Percentiles rank a stretch among this genome's conserved stretches.
These are phyloP conservation scores for Flabesymbios commensalis DNA, from an alignment of 2,888 invertebrate species.

Conservation along the genomic window DNA sequence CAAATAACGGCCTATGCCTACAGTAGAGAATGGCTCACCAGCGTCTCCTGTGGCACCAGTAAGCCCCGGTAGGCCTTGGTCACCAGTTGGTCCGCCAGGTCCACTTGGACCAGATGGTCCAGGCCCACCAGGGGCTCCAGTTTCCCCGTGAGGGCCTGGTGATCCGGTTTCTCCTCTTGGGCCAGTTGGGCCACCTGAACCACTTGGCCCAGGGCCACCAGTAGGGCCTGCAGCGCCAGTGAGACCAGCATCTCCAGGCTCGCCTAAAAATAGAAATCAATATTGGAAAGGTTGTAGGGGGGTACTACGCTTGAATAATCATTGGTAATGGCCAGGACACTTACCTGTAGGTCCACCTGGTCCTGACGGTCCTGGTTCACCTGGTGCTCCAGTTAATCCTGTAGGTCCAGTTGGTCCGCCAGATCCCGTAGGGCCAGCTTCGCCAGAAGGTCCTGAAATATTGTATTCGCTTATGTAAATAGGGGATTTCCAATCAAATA, in stretches of 20 bases:
- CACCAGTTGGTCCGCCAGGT: neutral
- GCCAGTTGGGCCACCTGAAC: constrained; percentile 20
- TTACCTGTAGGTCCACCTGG: no score
- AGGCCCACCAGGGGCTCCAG: no score
- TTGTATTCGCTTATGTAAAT: neutral
- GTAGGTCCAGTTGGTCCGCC: constrained; percentile 8
- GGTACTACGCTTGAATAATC: neutral
- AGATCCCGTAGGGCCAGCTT: constrained; percentile 15
- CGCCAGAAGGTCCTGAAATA: neutral
- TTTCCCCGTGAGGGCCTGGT: neutral
- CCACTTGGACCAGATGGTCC: neutral
- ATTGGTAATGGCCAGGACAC: no score
- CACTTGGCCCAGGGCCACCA: constrained; percentile 13
- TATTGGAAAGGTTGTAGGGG: no score
- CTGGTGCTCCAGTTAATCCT: no score
- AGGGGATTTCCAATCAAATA: no score
- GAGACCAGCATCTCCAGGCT: no score
- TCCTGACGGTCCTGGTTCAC: constrained; percentile 10
- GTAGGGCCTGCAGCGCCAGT: constrained; percentile 14
- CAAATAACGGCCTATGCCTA: no score
- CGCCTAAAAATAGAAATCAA: no score
- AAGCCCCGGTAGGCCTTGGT: constrained; percentile 3
- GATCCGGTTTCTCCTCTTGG: constrained; percentile 65
- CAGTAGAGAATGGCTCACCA: no score
- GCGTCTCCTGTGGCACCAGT: neutral